phyloP scores from a whole-genome alignment of 2,888 invertebrate genomes.

The Gisinianus flammeolus region DNA sequence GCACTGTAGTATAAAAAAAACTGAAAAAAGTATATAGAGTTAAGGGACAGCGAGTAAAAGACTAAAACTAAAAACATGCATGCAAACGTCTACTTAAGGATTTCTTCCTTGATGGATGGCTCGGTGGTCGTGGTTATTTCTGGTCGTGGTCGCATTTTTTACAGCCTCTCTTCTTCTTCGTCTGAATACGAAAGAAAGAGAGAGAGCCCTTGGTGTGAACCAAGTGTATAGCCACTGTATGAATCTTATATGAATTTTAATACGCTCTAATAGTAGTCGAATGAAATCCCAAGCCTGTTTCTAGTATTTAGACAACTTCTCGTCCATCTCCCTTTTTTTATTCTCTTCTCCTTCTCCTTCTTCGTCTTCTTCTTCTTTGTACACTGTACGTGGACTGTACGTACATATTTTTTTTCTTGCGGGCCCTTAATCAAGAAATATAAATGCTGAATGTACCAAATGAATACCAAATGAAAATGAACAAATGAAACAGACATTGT shows the following conservation, averaged over 20 bases:
- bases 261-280: neutral
- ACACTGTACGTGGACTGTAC: too few relatives aligned
- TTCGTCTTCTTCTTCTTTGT: neutral
- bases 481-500: neutral
- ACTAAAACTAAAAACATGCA: slow-evolving; percentile 8
- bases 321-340: neutral
- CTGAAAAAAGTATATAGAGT: neutral
- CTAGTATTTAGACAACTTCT: neutral
- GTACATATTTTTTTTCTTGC: neutral
- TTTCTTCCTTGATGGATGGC: slow-evolving; percentile 19
- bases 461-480: neutral
- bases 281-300: neutral
- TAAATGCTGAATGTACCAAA: neutral
- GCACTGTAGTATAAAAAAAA: too few relatives aligned
- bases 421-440: slow-evolving; percentile 12
- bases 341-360: slow-evolving; percentile 1
- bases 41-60: neutral
- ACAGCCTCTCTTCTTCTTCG: slow-evolving; percentile 1
- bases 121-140: slow-evolving; percentile 32
- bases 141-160: slow-evolving; percentile 14
- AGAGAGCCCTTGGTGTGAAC: slow-evolving; percentile 8
- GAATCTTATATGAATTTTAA: neutral
- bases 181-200: neutral
- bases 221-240: neutral
- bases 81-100: slow-evolving; percentile 36